phyloP scores from a whole-genome alignment of 1,140 invertebrate species.

The Cecropterus lyciades region DNA sequence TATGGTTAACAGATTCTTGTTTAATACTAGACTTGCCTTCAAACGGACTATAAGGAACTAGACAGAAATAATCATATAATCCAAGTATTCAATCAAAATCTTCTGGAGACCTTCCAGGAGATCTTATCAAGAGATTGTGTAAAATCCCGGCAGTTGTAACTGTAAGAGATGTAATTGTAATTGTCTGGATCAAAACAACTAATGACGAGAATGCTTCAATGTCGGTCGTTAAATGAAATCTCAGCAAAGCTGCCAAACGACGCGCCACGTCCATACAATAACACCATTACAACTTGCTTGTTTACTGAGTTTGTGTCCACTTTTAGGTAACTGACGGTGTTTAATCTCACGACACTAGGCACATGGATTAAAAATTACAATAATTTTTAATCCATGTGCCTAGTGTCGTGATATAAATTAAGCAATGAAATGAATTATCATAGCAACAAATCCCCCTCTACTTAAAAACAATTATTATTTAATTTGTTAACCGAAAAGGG shows the following conservation, averaged over 20 bases:
- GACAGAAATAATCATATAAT: neutral
- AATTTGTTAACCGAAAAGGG: no score
- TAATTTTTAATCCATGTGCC: no score
- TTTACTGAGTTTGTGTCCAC: conserved; percentile 5
- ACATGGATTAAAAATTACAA: no score
- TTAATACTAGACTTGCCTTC: no score
- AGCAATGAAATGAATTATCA: no score
- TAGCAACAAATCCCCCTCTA: no score
- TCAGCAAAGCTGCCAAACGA: conserved; percentile 14
- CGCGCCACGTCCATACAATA: conserved; percentile 5
- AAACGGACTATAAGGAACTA: neutral
- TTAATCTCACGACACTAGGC: no score
- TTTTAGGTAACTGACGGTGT: neutral
- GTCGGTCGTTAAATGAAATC: conserved; percentile 9
- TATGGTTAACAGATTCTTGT: conserved; percentile 4
- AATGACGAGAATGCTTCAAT: neutral
- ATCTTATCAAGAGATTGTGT: neutral
- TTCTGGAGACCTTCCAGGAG: conserved; percentile 9
- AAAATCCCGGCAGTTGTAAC: conserved; percentile 6
- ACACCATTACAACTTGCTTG: conserved; percentile 4
- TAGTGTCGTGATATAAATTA: no score
- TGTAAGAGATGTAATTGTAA: neutral
- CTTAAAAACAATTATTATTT: no score
- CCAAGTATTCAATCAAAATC: neutral
- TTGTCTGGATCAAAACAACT: neutral